A percentile compares a stretch with the other conserved stretches of the same genome.
These are phyloP conservation scores for Cloeon dipterum DNA, from an alignment of 2,888 invertebrate genomes.

Conservation along the genomic window DNA sequence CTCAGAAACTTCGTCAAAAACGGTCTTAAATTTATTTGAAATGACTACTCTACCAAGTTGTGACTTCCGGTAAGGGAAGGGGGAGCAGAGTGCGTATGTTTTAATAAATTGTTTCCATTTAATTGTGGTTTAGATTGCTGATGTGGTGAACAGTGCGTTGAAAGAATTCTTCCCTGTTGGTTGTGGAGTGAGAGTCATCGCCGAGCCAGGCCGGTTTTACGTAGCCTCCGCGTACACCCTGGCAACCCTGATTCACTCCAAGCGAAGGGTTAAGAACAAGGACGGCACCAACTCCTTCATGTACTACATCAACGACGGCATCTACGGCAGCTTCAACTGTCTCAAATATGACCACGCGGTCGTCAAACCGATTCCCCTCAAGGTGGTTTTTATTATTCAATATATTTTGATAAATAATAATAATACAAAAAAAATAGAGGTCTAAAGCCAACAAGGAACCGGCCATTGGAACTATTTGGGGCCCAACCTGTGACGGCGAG, in stretches of 20 bases:
- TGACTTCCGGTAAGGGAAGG: too few relatives aligned
- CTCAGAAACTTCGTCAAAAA: too few relatives aligned
- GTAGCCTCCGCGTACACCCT: constrained; percentile 89
- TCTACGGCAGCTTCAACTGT: constrained; percentile 97
- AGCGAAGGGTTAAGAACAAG: constrained; percentile 20
- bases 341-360: constrained; percentile 81
- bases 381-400: too few relatives aligned
- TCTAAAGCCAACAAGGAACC: constrained; percentile 20
- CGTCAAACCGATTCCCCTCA: constrained; percentile 44
- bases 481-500: constrained; percentile 87
- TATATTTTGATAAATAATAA: background rate
- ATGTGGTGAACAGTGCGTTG: constrained; percentile 54
- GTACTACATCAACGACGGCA: constrained; percentile 98
- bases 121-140: constrained; percentile 46
- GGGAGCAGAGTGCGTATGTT: too few relatives aligned
- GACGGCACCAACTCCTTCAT: constrained; percentile 27
- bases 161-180: constrained; percentile 58
- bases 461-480: constrained; percentile 59
- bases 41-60: too few relatives aligned
- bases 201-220: constrained; percentile 92
- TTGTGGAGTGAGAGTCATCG: constrained; percentile 55
- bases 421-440: constrained; percentile 10
- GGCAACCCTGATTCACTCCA: constrained; percentile 68
- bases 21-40: too few relatives aligned
- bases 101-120: too few relatives aligned